Percentiles rank a stretch among this genome's conserved stretches.
phyloP scores from a whole-genome alignment of 2,888 invertebrate species.

The Nephrotoma appendiculata region DNA sequence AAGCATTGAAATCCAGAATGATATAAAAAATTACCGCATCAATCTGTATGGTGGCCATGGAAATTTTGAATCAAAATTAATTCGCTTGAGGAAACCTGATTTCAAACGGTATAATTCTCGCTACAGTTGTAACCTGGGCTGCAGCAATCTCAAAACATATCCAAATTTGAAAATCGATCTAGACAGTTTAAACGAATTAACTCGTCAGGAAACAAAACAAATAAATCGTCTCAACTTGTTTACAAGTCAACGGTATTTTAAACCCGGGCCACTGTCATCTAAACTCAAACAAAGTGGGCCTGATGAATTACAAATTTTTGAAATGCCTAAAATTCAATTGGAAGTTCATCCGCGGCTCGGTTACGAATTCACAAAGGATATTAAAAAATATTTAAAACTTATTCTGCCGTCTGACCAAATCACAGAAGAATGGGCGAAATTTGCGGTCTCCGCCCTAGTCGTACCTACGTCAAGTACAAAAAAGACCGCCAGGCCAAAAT shows the following conservation, averaged over 20 bases:
- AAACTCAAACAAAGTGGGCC: conserved; percentile 21
- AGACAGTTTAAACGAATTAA: background rate
- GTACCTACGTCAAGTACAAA: background rate
- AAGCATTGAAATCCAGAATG: conserved; percentile 16
- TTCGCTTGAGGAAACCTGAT: background rate
- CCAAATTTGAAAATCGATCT: background rate
- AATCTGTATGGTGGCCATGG: conserved; percentile 25
- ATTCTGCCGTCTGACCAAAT: conserved; percentile 28
- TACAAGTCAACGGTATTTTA: background rate
- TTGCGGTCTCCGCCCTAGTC: conserved; percentile 27
- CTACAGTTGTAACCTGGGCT: background rate
- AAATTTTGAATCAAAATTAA: conserved; percentile 17
- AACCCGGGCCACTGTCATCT: conserved; percentile 27
- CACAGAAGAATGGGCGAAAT: conserved; percentile 31
- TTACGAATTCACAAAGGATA: conserved; percentile 24
- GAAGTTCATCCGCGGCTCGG: conserved; percentile 27
- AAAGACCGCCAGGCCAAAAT: background rate
- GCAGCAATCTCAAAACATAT: background rate
- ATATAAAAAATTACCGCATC: conserved; percentile 16
- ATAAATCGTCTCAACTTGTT: background rate
- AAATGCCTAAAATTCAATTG: conserved; percentile 28
- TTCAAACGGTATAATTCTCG: background rate
- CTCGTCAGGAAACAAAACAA: background rate
- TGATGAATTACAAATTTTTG: conserved; percentile 25
- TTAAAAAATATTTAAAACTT: conserved; percentile 28